Base-by-base conservation (phyloP, 2,797 vertebrate genomes). In the Fratercula arctica region DNA sequence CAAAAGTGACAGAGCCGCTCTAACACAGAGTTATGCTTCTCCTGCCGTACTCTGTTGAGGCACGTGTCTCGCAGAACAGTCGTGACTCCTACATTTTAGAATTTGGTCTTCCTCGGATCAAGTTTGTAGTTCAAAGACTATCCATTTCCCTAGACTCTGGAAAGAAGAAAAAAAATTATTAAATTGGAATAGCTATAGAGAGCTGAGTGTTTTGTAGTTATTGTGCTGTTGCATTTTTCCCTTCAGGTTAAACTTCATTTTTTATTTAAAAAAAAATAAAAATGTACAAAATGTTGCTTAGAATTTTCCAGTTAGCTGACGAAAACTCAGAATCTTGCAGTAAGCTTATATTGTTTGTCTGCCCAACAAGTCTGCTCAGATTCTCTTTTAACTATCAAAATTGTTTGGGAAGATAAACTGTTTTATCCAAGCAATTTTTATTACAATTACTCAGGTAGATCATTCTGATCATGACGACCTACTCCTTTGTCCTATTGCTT, bases 21-120 rank as follows among this genome's bases (percentile, higher is more conserved):
- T 74, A 4, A 2, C 12, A n/a, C 4, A 6, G 20, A 69, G n/a
- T 8, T 74, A 20, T 59, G 73, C 45, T 67, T 68, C 25, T 91
- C 41, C 41, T 57, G 7, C 8, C 3, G 0, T 68, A 25, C 13
- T 37, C n/a, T 56, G 1, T 8, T 51, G 18, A 72, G 12, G 12
- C 9, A 51, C 0, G 0, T 6, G 2, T 51, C 60, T 53, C 19
- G 64, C 29, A 11, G 15, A 64, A n/a, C 11, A 56, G 21, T 50
- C 1, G 1, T 37, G 16, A 57, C 3, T 79, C 24, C 23, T 17
- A 31, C 7, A 10, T 33, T 66, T 70, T 53, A 50, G 56, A 76
- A 61, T 43, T 26, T 66, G 3, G 54, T 73, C 26, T 79, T 87
- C 26, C 28, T 66, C 6, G 3, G n/a, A 46, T 18, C 29, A 79